Conservation (phyloP, 2,888 invertebrate genomes). For the Argyresthia goedartella region DNA sequence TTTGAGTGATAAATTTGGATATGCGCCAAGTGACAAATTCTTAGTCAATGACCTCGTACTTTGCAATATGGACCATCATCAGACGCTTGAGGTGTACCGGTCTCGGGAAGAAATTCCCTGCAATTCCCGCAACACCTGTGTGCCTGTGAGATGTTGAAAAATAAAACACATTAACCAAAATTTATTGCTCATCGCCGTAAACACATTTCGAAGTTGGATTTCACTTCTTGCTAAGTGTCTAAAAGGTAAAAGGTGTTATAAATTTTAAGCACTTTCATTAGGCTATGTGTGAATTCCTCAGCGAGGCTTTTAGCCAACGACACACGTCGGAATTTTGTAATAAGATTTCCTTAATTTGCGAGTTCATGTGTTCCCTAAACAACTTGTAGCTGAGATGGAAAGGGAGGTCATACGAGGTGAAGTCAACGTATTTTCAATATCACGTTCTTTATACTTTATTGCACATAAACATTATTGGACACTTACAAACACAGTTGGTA, state of each 20-base stretch:
- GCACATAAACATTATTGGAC: too few relatives aligned
- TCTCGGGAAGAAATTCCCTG: too few relatives aligned
- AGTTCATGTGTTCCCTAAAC: conserved; percentile 25
- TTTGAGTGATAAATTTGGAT: too few relatives aligned
- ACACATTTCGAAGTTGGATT: conserved; percentile 30
- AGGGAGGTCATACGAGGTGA: too few relatives aligned
- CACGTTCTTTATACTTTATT: too few relatives aligned
- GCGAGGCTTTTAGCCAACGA: conserved; percentile 51
- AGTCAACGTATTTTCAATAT: too few relatives aligned
- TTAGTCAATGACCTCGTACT: too few relatives aligned
- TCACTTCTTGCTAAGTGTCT: conserved; percentile 42
- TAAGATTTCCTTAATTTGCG: conserved; percentile 66
- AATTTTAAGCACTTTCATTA: conserved; percentile 66
- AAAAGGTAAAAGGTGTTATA: conserved; percentile 60
- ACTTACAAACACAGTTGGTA: too few relatives aligned
- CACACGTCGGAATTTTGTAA: conserved; percentile 67
- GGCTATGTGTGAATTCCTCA: conserved; percentile 37
- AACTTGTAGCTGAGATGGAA: neutral
- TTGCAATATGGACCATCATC: too few relatives aligned
- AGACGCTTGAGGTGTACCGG: too few relatives aligned
- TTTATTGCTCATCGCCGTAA: neutral
- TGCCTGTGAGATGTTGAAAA: neutral
- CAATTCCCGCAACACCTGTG: too few relatives aligned
- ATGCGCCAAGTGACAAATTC: too few relatives aligned
- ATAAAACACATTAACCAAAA: neutral